A percentile compares a stretch with the other conserved stretches of the same genome.
These are phyloP conservation scores for Platerodrilus igneus DNA, from an alignment of 2,888 invertebrate species.

Conservation along the genomic window DNA sequence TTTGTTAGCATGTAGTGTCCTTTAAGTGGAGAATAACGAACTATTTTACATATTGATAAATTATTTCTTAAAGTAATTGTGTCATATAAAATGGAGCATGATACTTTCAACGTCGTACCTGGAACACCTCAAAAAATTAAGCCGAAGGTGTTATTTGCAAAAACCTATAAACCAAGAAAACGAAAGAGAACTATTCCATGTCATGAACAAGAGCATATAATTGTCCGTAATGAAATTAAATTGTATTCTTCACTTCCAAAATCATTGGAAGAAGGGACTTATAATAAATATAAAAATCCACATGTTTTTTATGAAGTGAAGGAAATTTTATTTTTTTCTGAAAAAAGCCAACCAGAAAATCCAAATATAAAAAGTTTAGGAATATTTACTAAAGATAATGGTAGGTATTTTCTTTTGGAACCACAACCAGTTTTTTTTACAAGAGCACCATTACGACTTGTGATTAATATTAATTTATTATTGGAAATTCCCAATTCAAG, in stretches of 20 bases:
- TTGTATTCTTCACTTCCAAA: too few relatives aligned
- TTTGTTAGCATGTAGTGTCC: too few relatives aligned
- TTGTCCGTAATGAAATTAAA: too few relatives aligned
- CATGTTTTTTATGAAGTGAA: constrained; percentile 12
- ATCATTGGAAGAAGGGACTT: too few relatives aligned
- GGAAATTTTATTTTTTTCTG: constrained; percentile 10
- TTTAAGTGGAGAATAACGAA: too few relatives aligned
- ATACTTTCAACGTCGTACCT: constrained; percentile 16
- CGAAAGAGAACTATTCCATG: too few relatives aligned
- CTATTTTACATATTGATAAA: too few relatives aligned
- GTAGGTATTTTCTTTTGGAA: constrained; percentile 3
- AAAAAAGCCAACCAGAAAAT: constrained; percentile 4
- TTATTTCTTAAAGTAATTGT: too few relatives aligned
- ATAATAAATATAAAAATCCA: constrained; percentile 8
- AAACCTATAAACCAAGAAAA: too few relatives aligned
- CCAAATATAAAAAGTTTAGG: constrained; percentile 13
- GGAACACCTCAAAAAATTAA: constrained; percentile 14
- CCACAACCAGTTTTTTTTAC: constrained; percentile 1
- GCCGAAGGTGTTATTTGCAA: constrained; percentile 1
- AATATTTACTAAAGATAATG: constrained; percentile 4
- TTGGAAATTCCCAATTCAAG: not conserved
- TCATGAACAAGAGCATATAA: too few relatives aligned
- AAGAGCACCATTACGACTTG: constrained; percentile 1
- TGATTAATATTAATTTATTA: constrained; percentile 7
- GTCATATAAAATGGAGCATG: too few relatives aligned